Conservation (phyloP, 2,113 vertebrate genomes). For the Chlamydotis undulata region DNA sequence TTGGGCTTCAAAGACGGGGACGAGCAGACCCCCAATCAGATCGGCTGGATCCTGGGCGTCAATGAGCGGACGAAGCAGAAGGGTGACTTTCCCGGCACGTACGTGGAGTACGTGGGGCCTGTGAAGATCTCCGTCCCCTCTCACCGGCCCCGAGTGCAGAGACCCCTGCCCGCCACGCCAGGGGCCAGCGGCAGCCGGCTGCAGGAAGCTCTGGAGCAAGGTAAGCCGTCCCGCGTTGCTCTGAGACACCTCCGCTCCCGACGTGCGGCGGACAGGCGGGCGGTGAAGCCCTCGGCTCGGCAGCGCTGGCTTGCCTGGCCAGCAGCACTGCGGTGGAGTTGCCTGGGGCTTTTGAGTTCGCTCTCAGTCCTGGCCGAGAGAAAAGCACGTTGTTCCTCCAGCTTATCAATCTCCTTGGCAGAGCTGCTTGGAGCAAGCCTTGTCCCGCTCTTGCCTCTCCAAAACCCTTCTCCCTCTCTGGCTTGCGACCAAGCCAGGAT, state of each 20-base stretch:
- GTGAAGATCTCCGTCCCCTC: constrained; percentile 82
- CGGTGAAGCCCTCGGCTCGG: fast-evolving
- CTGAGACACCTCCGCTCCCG: fast-evolving
- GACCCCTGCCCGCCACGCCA: constrained; percentile 87
- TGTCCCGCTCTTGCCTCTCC: neutral
- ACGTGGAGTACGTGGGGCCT: constrained; percentile 88
- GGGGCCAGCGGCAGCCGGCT: constrained; percentile 57
- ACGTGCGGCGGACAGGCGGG: neutral
- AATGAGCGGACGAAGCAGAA: constrained; percentile 92
- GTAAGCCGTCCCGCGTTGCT: constrained; percentile 64
- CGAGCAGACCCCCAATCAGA: constrained; percentile 80
- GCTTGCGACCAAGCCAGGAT: neutral
- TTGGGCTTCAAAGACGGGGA: constrained; percentile 86
- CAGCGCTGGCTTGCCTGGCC: neutral
- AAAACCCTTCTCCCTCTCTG: neutral
- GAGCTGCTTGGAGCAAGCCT: neutral
- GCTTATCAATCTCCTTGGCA: neutral
- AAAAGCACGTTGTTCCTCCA: neutral
- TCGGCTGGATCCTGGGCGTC: constrained; percentile 92
- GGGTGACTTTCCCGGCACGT: constrained; percentile 92
- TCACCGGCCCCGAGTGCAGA: constrained; percentile 83
- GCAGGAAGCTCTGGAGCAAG: constrained; percentile 66
- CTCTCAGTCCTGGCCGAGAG: neutral
- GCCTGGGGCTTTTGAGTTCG: neutral
- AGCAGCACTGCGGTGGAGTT: neutral